A percentile compares a stretch with the other conserved stretches of the same genome.
Conservation (phyloP, 2,113 vertebrate genomes). For the Ophiodon elongatus region DNA sequence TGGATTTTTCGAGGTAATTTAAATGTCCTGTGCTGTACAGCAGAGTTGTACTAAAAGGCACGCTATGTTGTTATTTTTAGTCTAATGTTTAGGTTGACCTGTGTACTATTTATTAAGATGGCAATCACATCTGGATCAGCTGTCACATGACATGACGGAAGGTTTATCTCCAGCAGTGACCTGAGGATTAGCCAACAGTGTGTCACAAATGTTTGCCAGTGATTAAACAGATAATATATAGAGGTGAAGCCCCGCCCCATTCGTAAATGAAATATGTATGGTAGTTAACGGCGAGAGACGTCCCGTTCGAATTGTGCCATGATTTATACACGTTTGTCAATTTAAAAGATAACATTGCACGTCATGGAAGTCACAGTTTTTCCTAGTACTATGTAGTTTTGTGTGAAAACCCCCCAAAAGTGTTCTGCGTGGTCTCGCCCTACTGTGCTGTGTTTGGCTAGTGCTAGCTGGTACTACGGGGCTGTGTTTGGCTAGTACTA, state of each 20-base stretch:
- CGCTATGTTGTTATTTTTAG: conserved; percentile 3
- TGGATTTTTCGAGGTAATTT: background rate
- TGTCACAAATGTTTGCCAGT: background rate
- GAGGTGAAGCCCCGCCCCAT: no score
- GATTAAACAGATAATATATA: conserved; percentile 12
- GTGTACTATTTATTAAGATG: conserved; percentile 16
- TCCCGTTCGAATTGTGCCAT: background rate
- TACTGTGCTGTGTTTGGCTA: no score
- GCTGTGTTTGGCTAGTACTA: no score
- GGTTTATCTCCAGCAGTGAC: conserved; percentile 25
- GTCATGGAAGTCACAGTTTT: background rate
- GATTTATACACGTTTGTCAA: background rate
- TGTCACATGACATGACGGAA: conserved; percentile 10
- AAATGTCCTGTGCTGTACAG: background rate
- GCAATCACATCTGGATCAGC: conserved; percentile 45
- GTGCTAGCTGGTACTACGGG: no score
- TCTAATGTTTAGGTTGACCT: conserved; percentile 8
- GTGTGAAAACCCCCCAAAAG: no score
- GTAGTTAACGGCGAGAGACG: background rate
- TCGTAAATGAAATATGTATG: background rate
- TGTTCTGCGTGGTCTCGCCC: no score
- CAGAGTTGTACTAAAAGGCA: background rate
- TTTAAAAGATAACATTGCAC: background rate
- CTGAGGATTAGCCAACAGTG: conserved; percentile 27
- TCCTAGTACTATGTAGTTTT: no score